Base-by-base conservation (phyloP, 2,888 invertebrate species). In the Phalera bucephala region DNA sequence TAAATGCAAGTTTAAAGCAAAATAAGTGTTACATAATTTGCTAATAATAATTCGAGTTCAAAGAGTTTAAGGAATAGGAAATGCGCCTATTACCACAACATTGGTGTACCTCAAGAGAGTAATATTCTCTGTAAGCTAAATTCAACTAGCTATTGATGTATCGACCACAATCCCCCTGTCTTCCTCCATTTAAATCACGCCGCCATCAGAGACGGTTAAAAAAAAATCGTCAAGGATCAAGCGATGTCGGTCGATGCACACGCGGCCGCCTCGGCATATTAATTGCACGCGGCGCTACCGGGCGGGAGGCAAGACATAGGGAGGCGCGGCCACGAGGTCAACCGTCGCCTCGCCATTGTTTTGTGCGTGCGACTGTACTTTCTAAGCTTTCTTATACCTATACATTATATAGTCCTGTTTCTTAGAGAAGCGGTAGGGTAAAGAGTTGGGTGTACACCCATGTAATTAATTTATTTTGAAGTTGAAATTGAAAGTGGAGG, bases 231-330 rank as follows among this genome's bases (percentile, higher is more conserved):
- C 34, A 67, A 82, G 73, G 63, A 74, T 60, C 77, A 76, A 79
- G 40, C 21, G 9, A 0, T 1, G 0, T 27, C 10, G 6, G 43
- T 57, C 72, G 52, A 33, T 1, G 60, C 74, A 70, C 56, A 71
- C 86, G 89, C 87, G 87, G 88, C 78, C 80, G 84, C 80, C 86
- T 86, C 85, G 85, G 89, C 88, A 88, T 89, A 89, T 89, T 89
- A 89, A 89, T 89, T 89, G 89, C 89, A 88, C 86, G 88, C 89
- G 88, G 87, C 80, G 86, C 87, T 84, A 86, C 86, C 85, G 81
- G 43, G 70, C 74, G 83, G 80, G 79, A 67, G 79, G 80, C 73
- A 80, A 82, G 83, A 80, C 80, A 75, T 73, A 74, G 80, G 81
- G 82, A 72, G 83, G 84, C 67, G 70, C 66, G 72, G 74, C 70